Evolutionary conservation across 2,113 vertebrate genomes (phyloP), one percentile per base, ranked within the genome.

Genomic region (Mustelus asterias): DNA sequence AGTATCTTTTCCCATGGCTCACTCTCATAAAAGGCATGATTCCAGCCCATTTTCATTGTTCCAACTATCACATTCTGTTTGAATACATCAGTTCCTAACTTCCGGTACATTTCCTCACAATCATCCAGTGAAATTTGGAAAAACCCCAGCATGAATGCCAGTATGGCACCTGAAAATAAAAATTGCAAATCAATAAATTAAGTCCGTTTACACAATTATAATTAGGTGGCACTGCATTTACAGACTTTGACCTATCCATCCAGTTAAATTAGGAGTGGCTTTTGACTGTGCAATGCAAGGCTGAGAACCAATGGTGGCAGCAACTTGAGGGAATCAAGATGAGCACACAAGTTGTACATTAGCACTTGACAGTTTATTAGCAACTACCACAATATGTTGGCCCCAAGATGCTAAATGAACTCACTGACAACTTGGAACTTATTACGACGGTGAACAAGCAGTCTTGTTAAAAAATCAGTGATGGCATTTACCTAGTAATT

Each of bases 21-120:
- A 90, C 98, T 99, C 97, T 99, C 98, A 96, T 99, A 99, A 97
- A 99, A 99, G 96, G 99, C 99, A 0, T 99, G 99, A 97, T 97
- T 99, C 99, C 99, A 99, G 96, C 99, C 98, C 99, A 99, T 99
- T 97, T 99, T 99, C 96, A 99, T 97, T 0, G 99, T 99, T 96
- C 99, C 99, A 92, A 99, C 98, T 96, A 99, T 98, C 96, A 99
- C 98, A 65, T 99, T 99, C 97, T 99, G 99, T 97, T 99, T 99
- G 97, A 99, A 99, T 93, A 99, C 97, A 96, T 99, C 99, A 13
- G 98, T 98, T 96, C 99, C 99, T 97, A 99, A 96, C 96, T 98
- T 99, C 96, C 97, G 98, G 97, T 99, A 99, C 24, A 99, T 97
- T 70, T 99, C 98, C 95, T 99, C 98, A 96, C 99, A 99, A 96